Conservation (phyloP, 1,140 invertebrate genomes). For the Drosophila kurseongensis region DNA sequence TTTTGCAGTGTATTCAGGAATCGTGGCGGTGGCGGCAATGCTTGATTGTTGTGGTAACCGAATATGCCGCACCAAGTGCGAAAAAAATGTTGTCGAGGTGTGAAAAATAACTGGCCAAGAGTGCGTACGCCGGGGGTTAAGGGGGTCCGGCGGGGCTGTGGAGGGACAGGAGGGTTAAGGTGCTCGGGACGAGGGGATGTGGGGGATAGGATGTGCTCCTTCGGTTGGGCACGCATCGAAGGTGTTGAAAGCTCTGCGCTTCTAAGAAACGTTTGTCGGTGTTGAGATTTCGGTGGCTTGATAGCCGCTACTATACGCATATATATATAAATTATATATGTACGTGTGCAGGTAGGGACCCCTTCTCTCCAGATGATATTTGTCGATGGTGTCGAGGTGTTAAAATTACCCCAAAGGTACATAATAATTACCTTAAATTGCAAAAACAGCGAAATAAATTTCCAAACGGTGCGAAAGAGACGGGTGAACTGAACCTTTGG, state of each 20-base stretch:
- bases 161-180: not conserved
- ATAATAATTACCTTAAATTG: conserved; percentile 85
- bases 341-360: not conserved
- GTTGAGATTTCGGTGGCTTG: conserved; percentile 67
- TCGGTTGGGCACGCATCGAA: conserved; percentile 68
- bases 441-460: conserved; percentile 84
- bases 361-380: conserved; percentile 74
- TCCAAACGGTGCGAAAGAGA: conserved; percentile 34
- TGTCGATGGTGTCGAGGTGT: conserved; percentile 84
- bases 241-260: conserved; percentile 81
- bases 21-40: conserved; percentile 37
- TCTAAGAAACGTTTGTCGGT: conserved; percentile 79
- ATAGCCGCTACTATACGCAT: conserved; percentile 51
- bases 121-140: conserved; percentile 1
- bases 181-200: not conserved
- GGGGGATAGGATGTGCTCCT: conserved; percentile 29
- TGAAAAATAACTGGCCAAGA: conserved; percentile 82
- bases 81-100: conserved; percentile 84
- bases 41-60: conserved; percentile 68
- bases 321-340: not conserved
- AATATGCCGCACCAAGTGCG: conserved; percentile 77
- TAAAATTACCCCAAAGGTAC: conserved; percentile 84
- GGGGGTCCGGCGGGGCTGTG: not conserved
- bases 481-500: conserved; percentile 27
- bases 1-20: conserved; percentile 5